phyloP scores from a whole-genome alignment of 2,797 vertebrate genomes.

The Lophura swinhoii region DNA sequence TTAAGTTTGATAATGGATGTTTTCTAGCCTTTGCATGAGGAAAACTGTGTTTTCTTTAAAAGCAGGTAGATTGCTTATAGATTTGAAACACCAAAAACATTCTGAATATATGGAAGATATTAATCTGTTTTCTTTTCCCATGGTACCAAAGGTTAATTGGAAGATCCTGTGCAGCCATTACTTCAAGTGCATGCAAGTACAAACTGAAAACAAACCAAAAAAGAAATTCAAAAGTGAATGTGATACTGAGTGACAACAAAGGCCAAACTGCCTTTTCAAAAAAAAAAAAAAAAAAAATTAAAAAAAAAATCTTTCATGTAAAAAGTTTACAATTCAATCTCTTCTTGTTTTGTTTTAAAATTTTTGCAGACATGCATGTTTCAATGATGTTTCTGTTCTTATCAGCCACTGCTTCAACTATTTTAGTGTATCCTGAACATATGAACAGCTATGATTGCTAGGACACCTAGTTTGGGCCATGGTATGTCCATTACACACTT shows the following conservation, averaged over 20 bases:
- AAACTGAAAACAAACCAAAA: slow-evolving; percentile 22
- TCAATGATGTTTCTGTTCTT: neutral
- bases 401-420: neutral
- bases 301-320: neutral
- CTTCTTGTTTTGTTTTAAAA: neutral
- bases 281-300: neutral
- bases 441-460: neutral
- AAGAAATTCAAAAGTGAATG: neutral
- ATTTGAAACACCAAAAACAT: neutral
- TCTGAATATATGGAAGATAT: neutral
- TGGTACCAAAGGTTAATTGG: slow-evolving; percentile 55
- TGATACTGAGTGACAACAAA: neutral
- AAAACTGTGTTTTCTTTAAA: neutral
- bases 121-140: slow-evolving; percentile 44
- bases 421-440: neutral
- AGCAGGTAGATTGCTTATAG: neutral
- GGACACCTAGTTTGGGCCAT: neutral
- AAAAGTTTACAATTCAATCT: neutral
- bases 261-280: neutral
- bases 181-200: neutral
- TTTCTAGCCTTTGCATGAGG: neutral
- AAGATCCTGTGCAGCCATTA: slow-evolving; percentile 29
- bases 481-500: neutral
- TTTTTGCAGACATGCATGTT: neutral
- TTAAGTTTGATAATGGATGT: neutral